Evolutionary conservation across 2,888 invertebrate genomes (phyloP), one percentile per base, ranked within the genome.

Genomic region (Willowsia nigromaculata): DNA sequence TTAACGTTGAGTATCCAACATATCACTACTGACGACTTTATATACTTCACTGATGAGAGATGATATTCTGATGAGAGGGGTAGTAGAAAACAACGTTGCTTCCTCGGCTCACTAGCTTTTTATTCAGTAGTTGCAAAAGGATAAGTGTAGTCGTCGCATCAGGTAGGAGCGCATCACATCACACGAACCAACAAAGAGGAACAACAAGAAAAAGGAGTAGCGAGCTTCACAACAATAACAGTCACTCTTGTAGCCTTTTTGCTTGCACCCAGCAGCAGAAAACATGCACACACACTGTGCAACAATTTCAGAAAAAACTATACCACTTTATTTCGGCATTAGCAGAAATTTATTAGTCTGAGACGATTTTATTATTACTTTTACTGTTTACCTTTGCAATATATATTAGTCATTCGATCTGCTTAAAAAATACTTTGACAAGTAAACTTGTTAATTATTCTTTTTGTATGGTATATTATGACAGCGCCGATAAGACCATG

Each of bases 71-170:
- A 40, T 68, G 40, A 37, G 27, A 62, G 18, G 18, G 9, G 9
- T 68, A 68, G 47, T 30, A 62, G 13, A 4, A 30, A 30, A 76
- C 30, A 85, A 85, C 50, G 13, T 62, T 56, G 78, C 85, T 85
- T 85, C 85, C 85, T 76, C 78, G 53, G 85, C 78, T 78, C 76
- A 78, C 78, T 71, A 76, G 47, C 71, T 85, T 68, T 68, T 76
- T 85, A 78, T 78, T 85, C 59, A 85, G 78, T 37, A 78, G 78
- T 85, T 76, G 62, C 33, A 62, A 85, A 85, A 56, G 62, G 37
- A 65, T 78, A 62, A 78, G 47, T 50, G 62, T 59, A 85, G 78
- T 85, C 85, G 85, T 78, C 78, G 62, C 85, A 85, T 30, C 85
- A 78, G 76, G 76, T 85, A 78, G 78, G 40, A 68, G 40, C 68